Evolutionary conservation across 2,888 invertebrate genomes (phyloP).

Genomic region (Chrysomela aeneicollis): DNA sequence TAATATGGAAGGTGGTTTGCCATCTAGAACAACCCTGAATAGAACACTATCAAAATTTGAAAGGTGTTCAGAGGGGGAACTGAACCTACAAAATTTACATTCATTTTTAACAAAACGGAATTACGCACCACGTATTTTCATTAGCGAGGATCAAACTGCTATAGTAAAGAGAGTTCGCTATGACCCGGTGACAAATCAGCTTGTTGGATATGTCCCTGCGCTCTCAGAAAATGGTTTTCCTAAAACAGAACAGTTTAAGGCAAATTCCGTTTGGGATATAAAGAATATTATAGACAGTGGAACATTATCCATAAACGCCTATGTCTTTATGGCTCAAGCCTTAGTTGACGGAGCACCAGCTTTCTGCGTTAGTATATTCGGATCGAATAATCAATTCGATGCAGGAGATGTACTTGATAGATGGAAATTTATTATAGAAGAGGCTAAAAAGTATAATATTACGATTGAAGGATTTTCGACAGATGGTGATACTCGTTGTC

Average conservation of each 20-base stretch:
- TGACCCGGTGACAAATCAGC: background rate
- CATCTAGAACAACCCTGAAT: conserved; percentile 7
- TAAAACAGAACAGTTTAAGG: background rate
- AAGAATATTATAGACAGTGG: background rate
- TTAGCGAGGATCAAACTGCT: background rate
- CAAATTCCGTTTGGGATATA: background rate
- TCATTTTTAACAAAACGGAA: background rate
- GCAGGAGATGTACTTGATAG: conserved; percentile 23
- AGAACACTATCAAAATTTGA: background rate
- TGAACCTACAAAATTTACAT: background rate
- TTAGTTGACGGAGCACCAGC: conserved; percentile 27
- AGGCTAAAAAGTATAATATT: conserved; percentile 28
- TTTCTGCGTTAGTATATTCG: conserved; percentile 36
- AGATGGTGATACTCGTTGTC: conserved; percentile 39
- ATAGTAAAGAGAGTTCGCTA: background rate
- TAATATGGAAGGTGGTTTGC: background rate
- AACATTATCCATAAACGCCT: conserved; percentile 22
- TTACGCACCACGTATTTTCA: background rate
- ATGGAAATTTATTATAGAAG: conserved; percentile 30
- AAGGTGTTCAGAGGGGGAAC: background rate
- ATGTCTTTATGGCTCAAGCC: conserved; percentile 36
- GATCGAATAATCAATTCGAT: conserved; percentile 32
- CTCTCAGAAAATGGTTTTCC: background rate
- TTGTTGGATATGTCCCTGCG: background rate
- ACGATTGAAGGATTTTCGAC: conserved; percentile 36